A percentile compares a stretch with the other conserved stretches of the same genome.
phyloP scores from a whole-genome alignment of 2,113 vertebrate genomes.

The zebrafish (Danio rerio) region GRCz12tu NC_133191.1:30678501-30679000 shows the following conservation, averaged over 20 bases:
- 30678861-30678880: neutral
- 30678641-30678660: no score
- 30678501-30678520: no score
- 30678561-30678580: no score
- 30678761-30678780: neutral
- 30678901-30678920: neutral
- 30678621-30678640: no score
- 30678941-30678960: neutral
- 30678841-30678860: neutral
- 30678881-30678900: neutral
- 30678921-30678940: neutral
- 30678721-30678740: neutral
- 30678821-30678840: neutral
- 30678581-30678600: no score
- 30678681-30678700: neutral
- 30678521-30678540: no score
- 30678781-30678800: neutral
- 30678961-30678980: neutral
- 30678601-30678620: no score
- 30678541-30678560: no score
- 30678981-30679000: no score
- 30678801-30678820: neutral
- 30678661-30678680: neutral
- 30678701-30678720: neutral
- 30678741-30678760: neutral